Evolutionary conservation across 2,888 invertebrate species (phyloP), one percentile per base, ranked within the genome.

Genomic region (Calameuta filiformis): DNA sequence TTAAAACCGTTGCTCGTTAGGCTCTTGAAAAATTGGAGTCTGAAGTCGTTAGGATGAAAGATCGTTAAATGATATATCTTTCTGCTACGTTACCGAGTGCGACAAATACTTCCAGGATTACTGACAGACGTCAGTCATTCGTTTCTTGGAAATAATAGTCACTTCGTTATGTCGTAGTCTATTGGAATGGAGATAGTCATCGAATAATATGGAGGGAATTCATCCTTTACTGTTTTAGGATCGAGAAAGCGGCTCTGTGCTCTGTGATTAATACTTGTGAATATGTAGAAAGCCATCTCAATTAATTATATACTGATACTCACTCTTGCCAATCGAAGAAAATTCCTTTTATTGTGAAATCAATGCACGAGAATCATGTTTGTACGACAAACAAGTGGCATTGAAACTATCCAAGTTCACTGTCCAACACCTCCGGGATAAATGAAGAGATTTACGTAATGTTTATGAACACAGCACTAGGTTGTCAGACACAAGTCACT

Each of bases 341-440:
- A 56, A 56, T 56, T 56, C 56, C 23, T 23, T 56, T 56, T 56
- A 23, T 2, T 56, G 23, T 56, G 15, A 15, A 56, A 56, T 89
- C 88, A 89, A 86, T 87, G 87, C 87, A 83, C 87, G 85, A 82
- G 82, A 84, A 83, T 83, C 85, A 85, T 85, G 85, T 89, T 89
- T 87, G 85, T 79, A 83, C 78, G 78, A 84, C 86, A 86, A 88
- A 88, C 85, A 85, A 81, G 80, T 81, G 85, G 85, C 87, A 88
- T 88, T 78, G 84, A 85, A 76, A 74, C 75, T 82, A 78, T 82
- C 81, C 77, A 75, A 80, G 76, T 74, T 74, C 81, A 78, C 82
- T 73, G 71, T 77, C 68, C 35, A 35, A 78, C 80, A 71, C 71
- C 33, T 31, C 23, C 2, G 56, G 23, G 56, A 56, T 56, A 23